Evolutionary conservation across 2,113 vertebrate species (phyloP).

Genomic region (Narcine bancroftii): DNA sequence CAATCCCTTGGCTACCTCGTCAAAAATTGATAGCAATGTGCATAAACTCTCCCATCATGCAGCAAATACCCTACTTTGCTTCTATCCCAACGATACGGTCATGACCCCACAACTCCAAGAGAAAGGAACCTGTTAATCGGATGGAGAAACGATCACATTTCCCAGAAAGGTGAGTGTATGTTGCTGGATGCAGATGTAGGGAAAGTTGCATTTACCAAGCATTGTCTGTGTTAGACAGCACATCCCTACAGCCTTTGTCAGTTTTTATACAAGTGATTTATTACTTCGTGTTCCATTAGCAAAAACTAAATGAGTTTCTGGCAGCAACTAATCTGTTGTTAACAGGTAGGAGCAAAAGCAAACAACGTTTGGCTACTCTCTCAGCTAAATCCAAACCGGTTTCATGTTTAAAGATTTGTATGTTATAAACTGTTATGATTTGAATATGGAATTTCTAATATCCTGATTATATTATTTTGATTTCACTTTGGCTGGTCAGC

Average conservation of each 20-base stretch:
- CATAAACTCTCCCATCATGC: constrained; percentile 68
- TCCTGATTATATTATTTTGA: neutral
- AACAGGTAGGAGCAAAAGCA: constrained; percentile 31
- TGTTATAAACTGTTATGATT: neutral
- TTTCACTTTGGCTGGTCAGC: neutral
- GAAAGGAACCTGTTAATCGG: constrained; percentile 41
- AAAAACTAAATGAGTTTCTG: constrained; percentile 36
- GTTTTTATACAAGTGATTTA: constrained; percentile 35
- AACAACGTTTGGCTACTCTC: constrained; percentile 13
- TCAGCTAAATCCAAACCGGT: neutral
- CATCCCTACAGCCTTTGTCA: constrained; percentile 12
- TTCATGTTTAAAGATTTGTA: neutral
- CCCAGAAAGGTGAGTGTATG: neutral
- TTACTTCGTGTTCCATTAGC: constrained; percentile 36
- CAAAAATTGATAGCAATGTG: constrained; percentile 70
- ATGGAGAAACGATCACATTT: constrained; percentile 47
- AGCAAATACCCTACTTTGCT: constrained; percentile 55
- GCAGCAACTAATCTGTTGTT: constrained; percentile 37
- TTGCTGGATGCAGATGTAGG: neutral
- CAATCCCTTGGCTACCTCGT: constrained; percentile 79
- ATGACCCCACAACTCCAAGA: constrained; percentile 45
- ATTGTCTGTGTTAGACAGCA: constrained; percentile 28
- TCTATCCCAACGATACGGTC: constrained; percentile 56
- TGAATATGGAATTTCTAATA: neutral
- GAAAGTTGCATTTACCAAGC: neutral